Percentiles rank a stretch among this genome's conserved stretches.
Conservation (phyloP, 2,888 invertebrate species). For the Oscheius sp. region DNA sequence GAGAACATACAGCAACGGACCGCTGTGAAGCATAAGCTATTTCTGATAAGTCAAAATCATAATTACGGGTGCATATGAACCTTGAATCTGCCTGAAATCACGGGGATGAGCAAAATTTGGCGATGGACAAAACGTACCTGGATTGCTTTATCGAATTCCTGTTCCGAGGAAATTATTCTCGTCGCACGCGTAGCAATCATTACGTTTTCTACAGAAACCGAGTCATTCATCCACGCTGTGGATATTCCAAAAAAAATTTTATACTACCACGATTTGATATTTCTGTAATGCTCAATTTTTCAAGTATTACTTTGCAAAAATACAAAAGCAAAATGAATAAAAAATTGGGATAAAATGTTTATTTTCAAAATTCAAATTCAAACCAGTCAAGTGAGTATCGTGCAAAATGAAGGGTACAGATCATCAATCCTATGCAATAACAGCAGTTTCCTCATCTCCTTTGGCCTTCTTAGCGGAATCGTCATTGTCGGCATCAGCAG, state of each 20-base stretch:
- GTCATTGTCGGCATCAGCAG: conserved; percentile 39
- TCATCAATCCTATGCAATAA: neutral
- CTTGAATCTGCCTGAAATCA: neutral
- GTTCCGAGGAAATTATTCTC: neutral
- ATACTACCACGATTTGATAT: too few relatives aligned
- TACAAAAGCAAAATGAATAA: too few relatives aligned
- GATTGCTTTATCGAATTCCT: neutral
- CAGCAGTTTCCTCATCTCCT: conserved; percentile 10
- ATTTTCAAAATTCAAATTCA: neutral
- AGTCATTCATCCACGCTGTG: conserved; percentile 22
- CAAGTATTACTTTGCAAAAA: too few relatives aligned
- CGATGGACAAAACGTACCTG: neutral
- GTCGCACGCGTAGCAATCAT: conserved; percentile 11
- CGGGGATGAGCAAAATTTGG: too few relatives aligned
- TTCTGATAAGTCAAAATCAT: neutral
- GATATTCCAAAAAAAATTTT: neutral
- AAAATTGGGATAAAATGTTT: conserved; percentile 9
- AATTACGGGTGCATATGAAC: neutral
- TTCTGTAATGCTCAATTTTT: too few relatives aligned
- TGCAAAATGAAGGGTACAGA: neutral
- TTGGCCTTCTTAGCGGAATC: conserved; percentile 28
- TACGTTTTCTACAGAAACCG: neutral
- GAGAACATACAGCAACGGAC: neutral
- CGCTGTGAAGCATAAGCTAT: conserved; percentile 12
- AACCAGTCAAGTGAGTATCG: too few relatives aligned